Evolutionary conservation across 92 coral and sea anemone genomes (phyloP).

Genomic region (Meandrina meandrites): DNA sequence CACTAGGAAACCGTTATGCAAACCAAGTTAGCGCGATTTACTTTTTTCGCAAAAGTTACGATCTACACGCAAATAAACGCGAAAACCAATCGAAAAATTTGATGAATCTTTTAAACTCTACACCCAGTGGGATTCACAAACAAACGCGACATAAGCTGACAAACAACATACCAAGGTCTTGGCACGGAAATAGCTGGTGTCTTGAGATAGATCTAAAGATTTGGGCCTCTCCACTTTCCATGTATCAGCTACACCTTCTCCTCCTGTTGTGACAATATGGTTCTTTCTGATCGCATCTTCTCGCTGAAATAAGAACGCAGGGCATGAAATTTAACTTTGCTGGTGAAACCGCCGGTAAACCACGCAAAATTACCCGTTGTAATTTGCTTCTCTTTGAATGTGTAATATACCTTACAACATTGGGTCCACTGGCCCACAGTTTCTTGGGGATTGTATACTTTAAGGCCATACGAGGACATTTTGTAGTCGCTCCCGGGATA

Average conservation of each 20-base stretch:
- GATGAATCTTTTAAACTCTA: neutral
- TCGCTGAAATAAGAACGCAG: slow-evolving; percentile 50
- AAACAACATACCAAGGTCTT: slow-evolving; percentile 63
- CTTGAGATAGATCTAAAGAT: slow-evolving; percentile 68
- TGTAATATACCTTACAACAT: slow-evolving; percentile 68
- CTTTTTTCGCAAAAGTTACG: neutral
- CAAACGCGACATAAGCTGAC: neutral
- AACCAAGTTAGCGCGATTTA: neutral
- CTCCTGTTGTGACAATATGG: slow-evolving; percentile 75
- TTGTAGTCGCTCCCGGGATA: slow-evolving; percentile 78
- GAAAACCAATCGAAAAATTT: neutral
- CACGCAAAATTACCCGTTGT: neutral
- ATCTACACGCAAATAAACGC: neutral
- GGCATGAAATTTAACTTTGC: neutral
- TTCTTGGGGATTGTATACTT: slow-evolving; percentile 74
- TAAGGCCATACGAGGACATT: slow-evolving; percentile 84
- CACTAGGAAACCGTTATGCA: neutral
- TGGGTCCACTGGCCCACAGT: slow-evolving; percentile 74
- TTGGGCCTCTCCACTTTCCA: slow-evolving; percentile 80
- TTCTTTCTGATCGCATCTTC: slow-evolving; percentile 71
- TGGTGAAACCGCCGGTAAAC: neutral
- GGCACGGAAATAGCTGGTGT: slow-evolving; percentile 78
- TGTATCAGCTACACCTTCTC: slow-evolving; percentile 54
- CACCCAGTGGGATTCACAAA: neutral
- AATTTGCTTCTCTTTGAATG: neutral